A percentile compares a stretch with the other conserved stretches of the same genome.
phyloP scores from a whole-genome alignment of 1,140 invertebrate genomes.

The Ridgeia piscesae region DNA sequence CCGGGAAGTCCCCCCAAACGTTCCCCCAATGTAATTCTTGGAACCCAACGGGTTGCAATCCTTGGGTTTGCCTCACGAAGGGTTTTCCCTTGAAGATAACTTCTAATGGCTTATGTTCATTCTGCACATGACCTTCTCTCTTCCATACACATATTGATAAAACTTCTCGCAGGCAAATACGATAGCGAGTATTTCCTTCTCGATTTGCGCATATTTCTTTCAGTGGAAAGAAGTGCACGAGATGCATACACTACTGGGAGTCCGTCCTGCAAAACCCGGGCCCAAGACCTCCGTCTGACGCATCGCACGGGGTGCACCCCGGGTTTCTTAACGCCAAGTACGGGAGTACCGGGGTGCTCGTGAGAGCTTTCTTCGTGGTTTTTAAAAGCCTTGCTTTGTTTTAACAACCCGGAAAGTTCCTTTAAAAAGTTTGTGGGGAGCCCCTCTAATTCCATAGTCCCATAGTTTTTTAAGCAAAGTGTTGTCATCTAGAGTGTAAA shows the following conservation, averaged over 20 bases:
- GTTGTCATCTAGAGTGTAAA: too few relatives aligned
- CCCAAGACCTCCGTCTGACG: constrained; percentile 48
- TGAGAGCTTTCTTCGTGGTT: constrained; percentile 12
- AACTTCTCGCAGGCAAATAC: constrained; percentile 55
- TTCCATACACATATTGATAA: constrained; percentile 54
- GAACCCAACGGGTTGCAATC: constrained; percentile 44
- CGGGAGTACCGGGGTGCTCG: background rate
- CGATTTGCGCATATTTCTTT: constrained; percentile 59
- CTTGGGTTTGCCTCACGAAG: constrained; percentile 29
- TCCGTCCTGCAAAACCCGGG: constrained; percentile 39
- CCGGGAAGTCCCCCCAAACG: too few relatives aligned
- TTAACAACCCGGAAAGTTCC: too few relatives aligned
- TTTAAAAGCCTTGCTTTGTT: too few relatives aligned
- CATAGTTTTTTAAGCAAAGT: too few relatives aligned
- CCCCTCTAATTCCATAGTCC: too few relatives aligned
- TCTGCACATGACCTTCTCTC: constrained; percentile 29
- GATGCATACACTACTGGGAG: constrained; percentile 47
- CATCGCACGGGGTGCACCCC: constrained; percentile 38
- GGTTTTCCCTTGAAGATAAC: constrained; percentile 32
- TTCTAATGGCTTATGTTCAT: constrained; percentile 37
- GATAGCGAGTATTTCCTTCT: constrained; percentile 59
- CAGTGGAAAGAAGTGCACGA: constrained; percentile 46
- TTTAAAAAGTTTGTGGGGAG: too few relatives aligned
- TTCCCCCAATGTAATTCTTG: constrained; percentile 29
- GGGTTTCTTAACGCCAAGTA: constrained; percentile 23